Evolutionary conservation across 2,113 vertebrate species (phyloP).

Genomic region (Pongo pygmaeus): DNA sequence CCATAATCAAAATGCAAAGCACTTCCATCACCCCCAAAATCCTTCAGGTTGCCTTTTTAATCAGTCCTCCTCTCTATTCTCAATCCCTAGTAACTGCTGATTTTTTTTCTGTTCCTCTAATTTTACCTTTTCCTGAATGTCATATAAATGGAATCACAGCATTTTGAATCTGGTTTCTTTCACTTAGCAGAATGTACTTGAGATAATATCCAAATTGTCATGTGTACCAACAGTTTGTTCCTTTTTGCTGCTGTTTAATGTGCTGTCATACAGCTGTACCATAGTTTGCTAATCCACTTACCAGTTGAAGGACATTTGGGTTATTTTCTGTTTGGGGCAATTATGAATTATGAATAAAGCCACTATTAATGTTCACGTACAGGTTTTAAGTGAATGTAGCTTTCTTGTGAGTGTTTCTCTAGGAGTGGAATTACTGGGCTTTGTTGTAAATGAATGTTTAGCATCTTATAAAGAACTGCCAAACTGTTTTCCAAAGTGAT

Average conservation of each 20-base stretch:
- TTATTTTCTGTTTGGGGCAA: neutral
- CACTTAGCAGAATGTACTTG: neutral
- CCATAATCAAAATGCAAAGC: neutral
- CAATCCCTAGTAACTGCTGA: neutral
- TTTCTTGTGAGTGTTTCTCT: neutral
- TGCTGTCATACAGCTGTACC: neutral
- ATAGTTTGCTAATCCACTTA: neutral
- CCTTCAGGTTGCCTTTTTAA: neutral
- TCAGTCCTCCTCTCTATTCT: neutral
- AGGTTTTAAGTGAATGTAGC: slow-evolving; percentile 29
- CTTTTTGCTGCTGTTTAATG: neutral
- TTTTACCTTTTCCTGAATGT: neutral
- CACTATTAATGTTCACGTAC: neutral
- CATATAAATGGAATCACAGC: neutral
- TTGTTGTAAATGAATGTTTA: neutral
- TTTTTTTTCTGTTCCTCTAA: neutral
- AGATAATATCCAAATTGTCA: neutral
- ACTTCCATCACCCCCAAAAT: neutral
- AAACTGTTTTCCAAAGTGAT: neutral
- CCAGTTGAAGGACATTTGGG: neutral
- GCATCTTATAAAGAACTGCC: neutral
- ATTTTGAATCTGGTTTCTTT: neutral
- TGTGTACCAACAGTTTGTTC: neutral
- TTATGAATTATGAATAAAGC: slow-evolving; percentile 22
- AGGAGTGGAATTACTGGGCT: neutral